Conservation (phyloP, 2,888 invertebrate species). For the Pollenia griseotomentosa region DNA sequence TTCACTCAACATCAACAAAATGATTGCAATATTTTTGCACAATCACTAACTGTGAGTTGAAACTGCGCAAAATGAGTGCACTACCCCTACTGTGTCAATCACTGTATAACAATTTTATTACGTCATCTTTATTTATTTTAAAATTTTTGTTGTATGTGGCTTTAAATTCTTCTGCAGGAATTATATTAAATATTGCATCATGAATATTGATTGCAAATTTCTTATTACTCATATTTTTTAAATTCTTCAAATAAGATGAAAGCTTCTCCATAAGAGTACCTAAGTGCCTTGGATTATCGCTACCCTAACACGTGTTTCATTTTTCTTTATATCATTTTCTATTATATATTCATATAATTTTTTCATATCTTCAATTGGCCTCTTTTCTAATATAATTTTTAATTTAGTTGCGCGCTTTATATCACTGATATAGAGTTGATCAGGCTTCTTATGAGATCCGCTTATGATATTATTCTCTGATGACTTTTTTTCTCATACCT, state of each 20-base stretch:
- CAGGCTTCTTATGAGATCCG: not conserved
- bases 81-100: too few species aligned
- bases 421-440: not conserved
- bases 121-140: not conserved
- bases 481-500: not conserved
- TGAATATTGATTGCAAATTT: too few species aligned
- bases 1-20: too few species aligned
- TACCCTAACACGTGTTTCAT: conserved; percentile 4
- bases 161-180: too few species aligned
- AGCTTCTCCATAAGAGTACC: too few species aligned
- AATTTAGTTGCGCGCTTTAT: not conserved
- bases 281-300: too few species aligned
- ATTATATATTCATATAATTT: not conserved
- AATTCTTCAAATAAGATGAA: too few species aligned
- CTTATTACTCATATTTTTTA: too few species aligned
- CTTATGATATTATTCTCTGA: not conserved
- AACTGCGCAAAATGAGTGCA: too few species aligned
- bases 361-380: not conserved
- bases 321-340: not conserved
- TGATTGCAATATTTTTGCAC: too few species aligned
- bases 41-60: too few species aligned
- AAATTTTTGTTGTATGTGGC: not conserved
- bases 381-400: not conserved
- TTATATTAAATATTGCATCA: too few species aligned
- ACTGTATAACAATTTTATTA: not conserved